Evolutionary conservation across 2,888 invertebrate species (phyloP).

Genomic region (Lagria hirta): DNA sequence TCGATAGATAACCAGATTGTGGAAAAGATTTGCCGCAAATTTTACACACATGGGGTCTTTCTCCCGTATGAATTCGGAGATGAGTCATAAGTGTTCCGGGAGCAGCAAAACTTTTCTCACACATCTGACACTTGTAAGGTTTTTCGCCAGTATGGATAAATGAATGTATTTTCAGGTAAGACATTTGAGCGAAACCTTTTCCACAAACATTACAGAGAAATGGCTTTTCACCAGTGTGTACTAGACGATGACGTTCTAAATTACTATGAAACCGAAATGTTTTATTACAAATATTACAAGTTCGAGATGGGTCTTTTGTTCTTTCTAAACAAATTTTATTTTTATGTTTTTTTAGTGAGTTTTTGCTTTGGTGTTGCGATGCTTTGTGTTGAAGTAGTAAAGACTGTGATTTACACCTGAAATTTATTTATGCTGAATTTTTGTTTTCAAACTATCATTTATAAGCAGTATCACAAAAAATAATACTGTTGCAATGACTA

Average conservation of each 20-base stretch:
- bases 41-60: constrained; percentile 40
- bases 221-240: constrained; percentile 43
- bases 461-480: too few relatives aligned
- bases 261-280: constrained; percentile 44
- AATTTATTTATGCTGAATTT: constrained; percentile 3
- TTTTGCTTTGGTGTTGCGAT: constrained; percentile 7
- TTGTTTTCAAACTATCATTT: background rate
- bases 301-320: constrained; percentile 35
- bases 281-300: constrained; percentile 43
- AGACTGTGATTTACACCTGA: constrained; percentile 24
- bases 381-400: constrained; percentile 20
- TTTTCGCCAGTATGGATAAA: constrained; percentile 45
- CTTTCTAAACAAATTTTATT: constrained; percentile 33
- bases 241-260: constrained; percentile 43
- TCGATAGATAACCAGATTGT: constrained; percentile 33
- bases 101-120: constrained; percentile 43
- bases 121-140: constrained; percentile 44
- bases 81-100: constrained; percentile 44
- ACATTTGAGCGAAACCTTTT: constrained; percentile 38
- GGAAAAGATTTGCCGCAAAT: constrained; percentile 43
- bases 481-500: background rate
- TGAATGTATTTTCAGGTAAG: constrained; percentile 42
- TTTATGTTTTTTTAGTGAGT: constrained; percentile 12
- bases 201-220: constrained; percentile 40
- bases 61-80: constrained; percentile 40